Evolutionary conservation across 2,113 vertebrate species (phyloP).

Genomic region (Cygnus buccinator): DNA sequence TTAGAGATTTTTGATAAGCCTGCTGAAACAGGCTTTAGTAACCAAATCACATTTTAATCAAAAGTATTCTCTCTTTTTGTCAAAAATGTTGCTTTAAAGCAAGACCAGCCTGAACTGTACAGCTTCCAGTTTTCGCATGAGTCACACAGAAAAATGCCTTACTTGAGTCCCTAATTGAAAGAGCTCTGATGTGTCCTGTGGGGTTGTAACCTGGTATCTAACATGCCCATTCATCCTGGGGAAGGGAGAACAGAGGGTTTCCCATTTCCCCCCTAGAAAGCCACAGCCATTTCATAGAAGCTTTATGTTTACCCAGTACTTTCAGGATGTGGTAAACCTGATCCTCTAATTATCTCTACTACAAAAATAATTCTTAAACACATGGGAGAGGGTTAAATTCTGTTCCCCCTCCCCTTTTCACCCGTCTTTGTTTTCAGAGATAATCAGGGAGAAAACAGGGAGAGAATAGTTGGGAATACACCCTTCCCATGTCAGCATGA

Average conservation of each 20-base stretch:
- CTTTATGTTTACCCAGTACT: background rate
- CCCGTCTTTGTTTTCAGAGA: background rate
- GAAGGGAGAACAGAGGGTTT: background rate
- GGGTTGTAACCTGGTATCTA: background rate
- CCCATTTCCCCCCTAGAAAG: background rate
- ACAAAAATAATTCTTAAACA: background rate
- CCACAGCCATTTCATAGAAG: background rate
- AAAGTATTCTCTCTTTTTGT: background rate
- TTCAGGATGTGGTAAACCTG: background rate
- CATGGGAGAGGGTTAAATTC: background rate
- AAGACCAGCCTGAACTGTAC: background rate
- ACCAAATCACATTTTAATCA: conserved; percentile 2
- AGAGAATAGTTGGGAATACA: background rate
- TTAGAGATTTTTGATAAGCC: background rate
- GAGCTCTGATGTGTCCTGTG: background rate
- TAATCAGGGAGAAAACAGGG: background rate
- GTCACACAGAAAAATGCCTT: background rate
- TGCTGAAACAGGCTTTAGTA: background rate
- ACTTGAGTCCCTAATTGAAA: background rate
- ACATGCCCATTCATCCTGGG: background rate
- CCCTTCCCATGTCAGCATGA: background rate
- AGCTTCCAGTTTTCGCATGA: background rate
- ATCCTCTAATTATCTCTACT: background rate
- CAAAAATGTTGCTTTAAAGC: conserved; percentile 8
- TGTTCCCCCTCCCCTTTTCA: background rate